These are phyloP conservation scores for Carcinoscorpius rotundicauda DNA, from an alignment of 1,140 invertebrate genomes.

Conservation along the genomic window DNA sequence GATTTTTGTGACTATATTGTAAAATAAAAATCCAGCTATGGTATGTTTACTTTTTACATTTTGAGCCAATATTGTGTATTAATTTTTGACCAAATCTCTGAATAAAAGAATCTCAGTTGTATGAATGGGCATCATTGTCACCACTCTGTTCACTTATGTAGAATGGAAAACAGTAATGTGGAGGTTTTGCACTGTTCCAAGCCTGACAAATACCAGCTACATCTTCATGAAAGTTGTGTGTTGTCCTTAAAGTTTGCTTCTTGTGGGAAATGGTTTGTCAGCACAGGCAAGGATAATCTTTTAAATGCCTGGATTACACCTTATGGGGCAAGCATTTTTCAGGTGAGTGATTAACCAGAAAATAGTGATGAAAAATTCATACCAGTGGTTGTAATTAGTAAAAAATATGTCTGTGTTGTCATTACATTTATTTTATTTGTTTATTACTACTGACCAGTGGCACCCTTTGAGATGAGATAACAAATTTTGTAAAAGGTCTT, in stretches of 20 bases:
- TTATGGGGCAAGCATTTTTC: slow-evolving; percentile 96
- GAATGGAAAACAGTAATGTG: slow-evolving; percentile 94
- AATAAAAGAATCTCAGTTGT: too few relatives aligned
- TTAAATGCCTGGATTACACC: slow-evolving; percentile 97
- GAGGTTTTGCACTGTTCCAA: slow-evolving; percentile 87
- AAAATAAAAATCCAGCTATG: too few relatives aligned
- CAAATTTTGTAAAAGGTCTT: too few relatives aligned
- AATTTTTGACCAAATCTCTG: too few relatives aligned
- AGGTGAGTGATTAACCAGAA: slow-evolving; percentile 47
- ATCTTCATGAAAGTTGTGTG: slow-evolving; percentile 96
- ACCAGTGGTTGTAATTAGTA: too few relatives aligned
- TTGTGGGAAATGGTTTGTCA: slow-evolving; percentile 98
- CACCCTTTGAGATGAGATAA: too few relatives aligned
- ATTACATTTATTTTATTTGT: not conserved
- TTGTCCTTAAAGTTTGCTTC: slow-evolving; percentile 91
- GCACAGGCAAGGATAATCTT: slow-evolving; percentile 96
- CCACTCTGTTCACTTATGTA: slow-evolving; percentile 19
- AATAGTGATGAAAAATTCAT: not conserved
- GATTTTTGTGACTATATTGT: too few relatives aligned
- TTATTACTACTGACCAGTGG: too few relatives aligned
- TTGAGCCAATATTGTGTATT: too few relatives aligned
- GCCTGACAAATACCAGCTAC: slow-evolving; percentile 95
- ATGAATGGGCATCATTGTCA: too few relatives aligned
- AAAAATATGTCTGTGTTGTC: not conserved
- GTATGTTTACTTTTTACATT: too few relatives aligned